Percentiles rank a stretch among this genome's conserved stretches.
phyloP scores from a whole-genome alignment of 2,113 vertebrate species.

The Pangasianodon hypophthalmus region DNA sequence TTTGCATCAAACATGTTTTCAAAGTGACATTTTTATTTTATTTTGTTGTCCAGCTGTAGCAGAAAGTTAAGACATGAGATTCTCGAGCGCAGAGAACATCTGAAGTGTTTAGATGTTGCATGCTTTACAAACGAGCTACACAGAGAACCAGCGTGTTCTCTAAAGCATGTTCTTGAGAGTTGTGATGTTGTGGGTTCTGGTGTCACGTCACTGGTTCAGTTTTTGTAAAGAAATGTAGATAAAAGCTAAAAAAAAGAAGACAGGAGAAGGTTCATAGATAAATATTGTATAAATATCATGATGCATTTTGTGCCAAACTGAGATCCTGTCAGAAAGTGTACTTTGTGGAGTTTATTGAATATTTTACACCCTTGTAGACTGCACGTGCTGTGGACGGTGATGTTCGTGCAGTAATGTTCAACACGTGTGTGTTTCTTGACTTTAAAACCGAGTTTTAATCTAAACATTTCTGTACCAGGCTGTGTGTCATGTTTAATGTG shows the following conservation, averaged over 20 bases:
- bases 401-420: conserved; percentile 13
- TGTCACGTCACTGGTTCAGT: neutral
- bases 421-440: neutral
- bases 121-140: conserved; percentile 62
- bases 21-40: conserved; percentile 7
- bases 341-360: neutral
- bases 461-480: neutral
- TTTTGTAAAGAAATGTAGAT: conserved; percentile 6
- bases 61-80: neutral
- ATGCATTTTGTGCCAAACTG: conserved; percentile 51
- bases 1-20: conserved; percentile 22
- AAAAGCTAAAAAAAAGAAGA: neutral
- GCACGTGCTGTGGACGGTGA: conserved; percentile 20
- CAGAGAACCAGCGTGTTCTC: conserved; percentile 45
- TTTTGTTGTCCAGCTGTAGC: conserved; percentile 29
- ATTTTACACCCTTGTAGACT: neutral
- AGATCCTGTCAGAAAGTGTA: neutral
- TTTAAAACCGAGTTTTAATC: conserved; percentile 15
- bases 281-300: conserved; percentile 14
- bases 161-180: conserved; percentile 54
- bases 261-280: neutral
- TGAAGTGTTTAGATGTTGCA: conserved; percentile 58
- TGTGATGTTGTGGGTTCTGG: neutral
- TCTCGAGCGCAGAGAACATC: neutral
- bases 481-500: neutral